A percentile compares a stretch with the other conserved stretches of the same genome.
Evolutionary conservation across 2,888 invertebrate species (phyloP).

Genomic region (Masnerella sp.): DNA sequence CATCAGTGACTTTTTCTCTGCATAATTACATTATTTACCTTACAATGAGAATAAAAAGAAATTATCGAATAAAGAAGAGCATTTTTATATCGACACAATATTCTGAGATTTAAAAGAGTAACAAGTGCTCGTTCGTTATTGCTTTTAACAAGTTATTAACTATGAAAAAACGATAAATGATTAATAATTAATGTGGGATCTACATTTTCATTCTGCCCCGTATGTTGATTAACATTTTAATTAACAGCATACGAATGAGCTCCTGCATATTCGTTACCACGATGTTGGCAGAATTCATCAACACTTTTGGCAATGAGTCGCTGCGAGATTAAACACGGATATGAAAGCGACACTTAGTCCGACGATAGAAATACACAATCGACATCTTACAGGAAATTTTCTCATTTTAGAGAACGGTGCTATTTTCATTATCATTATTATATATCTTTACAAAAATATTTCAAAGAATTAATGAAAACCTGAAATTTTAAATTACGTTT

Average conservation of each 20-base stretch:
- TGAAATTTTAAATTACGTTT: no score
- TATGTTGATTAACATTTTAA: slow-evolving; percentile 68
- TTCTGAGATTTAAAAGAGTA: no score
- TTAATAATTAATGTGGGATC: slow-evolving; percentile 10
- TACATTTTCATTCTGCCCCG: not conserved
- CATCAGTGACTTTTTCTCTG: no score
- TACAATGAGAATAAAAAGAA: no score
- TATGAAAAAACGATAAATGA: slow-evolving; percentile 6
- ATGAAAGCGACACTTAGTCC: slow-evolving; percentile 14
- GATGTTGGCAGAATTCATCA: slow-evolving; percentile 32
- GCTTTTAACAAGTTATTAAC: slow-evolving; percentile 6
- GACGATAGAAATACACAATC: slow-evolving; percentile 9
- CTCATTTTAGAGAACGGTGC: no score
- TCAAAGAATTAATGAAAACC: no score
- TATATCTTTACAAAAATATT: no score
- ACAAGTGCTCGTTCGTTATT: not conserved
- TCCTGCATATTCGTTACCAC: slow-evolving; percentile 10
- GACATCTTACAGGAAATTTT: no score
- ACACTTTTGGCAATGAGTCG: slow-evolving; percentile 30
- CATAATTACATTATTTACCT: no score
- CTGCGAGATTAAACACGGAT: slow-evolving; percentile 20
- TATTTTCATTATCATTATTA: no score
- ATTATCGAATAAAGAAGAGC: no score
- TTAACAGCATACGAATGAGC: slow-evolving; percentile 61
- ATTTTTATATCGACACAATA: no score